These are phyloP conservation scores for Pocillopora grandis DNA, from an alignment of 92 coral and sea anemone species.

Conservation along the genomic window DNA sequence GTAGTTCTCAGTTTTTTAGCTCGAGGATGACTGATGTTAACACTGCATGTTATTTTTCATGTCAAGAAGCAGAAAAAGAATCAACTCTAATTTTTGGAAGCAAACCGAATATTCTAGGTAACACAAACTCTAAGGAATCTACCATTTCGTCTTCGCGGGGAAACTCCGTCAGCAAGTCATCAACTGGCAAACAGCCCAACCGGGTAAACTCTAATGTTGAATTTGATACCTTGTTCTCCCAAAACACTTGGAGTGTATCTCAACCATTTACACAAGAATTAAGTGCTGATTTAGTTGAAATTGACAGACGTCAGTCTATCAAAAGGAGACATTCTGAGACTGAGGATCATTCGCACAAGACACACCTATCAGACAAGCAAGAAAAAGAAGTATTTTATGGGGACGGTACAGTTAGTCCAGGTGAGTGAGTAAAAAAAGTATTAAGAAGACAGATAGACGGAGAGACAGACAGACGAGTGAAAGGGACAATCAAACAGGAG, in stretches of 20 bases:
- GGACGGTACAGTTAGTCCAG: conserved; percentile 18
- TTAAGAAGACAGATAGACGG: neutral
- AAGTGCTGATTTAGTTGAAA: neutral
- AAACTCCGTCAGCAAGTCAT: neutral
- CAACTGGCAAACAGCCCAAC: neutral
- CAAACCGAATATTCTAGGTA: neutral
- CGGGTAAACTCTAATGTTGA: neutral
- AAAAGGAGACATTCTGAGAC: conserved; percentile 16
- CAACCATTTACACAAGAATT: neutral
- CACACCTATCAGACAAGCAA: neutral
- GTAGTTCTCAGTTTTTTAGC: neutral
- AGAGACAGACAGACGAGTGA: neutral
- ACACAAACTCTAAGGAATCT: neutral
- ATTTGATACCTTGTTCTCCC: conserved; percentile 6
- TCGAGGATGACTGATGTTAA: neutral
- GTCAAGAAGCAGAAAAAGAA: neutral
- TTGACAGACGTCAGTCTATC: conserved; percentile 3
- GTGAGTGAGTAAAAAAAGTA: neutral
- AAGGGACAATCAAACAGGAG: neutral
- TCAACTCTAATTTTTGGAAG: neutral
- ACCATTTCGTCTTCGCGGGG: neutral
- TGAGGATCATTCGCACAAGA: neutral
- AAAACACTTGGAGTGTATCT: conserved; percentile 4
- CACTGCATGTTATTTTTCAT: neutral
- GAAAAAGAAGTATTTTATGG: neutral